Evolutionary conservation across 2,113 vertebrate species (phyloP), one percentile per base, ranked within the genome.

Genomic region (Peromyscus leucopus): DNA sequence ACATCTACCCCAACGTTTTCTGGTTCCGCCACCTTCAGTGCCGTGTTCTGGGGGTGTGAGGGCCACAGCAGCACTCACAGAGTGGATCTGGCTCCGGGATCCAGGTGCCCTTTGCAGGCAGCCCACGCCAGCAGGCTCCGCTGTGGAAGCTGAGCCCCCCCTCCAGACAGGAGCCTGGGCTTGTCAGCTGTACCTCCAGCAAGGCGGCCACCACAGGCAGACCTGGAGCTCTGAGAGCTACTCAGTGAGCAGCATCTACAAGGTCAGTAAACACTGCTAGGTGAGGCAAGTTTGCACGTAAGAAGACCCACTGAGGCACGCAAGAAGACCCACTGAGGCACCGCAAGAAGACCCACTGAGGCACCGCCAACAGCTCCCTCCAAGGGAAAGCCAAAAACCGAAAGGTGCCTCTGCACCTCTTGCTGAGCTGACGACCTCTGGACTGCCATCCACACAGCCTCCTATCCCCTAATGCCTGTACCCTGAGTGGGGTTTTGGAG

Each of bases 181-280:
- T 92, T 46, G 4, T 48, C 84, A 67, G 26, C 42, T 85, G 1
- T 33, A 21, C 21, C 95, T 88, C 92, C 21, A 2, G 7, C 90
- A 12, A 59, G n/a, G 28, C 94, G 11, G 69, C 94, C 22, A 78
- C 63, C 57, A 55, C 16, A 12, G 51, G 59, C 91, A 71, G 89
- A 94, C 96, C 75, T 95, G 97, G 97, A 94, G 92, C 97, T 84
- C 96, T 96, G 97, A 96, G 96, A 82, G 93, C 93, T 74, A 95
- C 96, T 96, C 96, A 91, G 97, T 96, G 82, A 97, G 97, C 97
- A 96, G 94, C 87, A 97, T 10, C 8, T 26, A 95, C 97, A 33
- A 26, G 46, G 36, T 80, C 90, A 48, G 91, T 55, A 9, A 76
- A n/a, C 31, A 65, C 86, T 88, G 42, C 9, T 36, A 59, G 59